Base-by-base conservation (phyloP, 2,797 vertebrate genomes). In the Hyperoplus immaculatus region DNA sequence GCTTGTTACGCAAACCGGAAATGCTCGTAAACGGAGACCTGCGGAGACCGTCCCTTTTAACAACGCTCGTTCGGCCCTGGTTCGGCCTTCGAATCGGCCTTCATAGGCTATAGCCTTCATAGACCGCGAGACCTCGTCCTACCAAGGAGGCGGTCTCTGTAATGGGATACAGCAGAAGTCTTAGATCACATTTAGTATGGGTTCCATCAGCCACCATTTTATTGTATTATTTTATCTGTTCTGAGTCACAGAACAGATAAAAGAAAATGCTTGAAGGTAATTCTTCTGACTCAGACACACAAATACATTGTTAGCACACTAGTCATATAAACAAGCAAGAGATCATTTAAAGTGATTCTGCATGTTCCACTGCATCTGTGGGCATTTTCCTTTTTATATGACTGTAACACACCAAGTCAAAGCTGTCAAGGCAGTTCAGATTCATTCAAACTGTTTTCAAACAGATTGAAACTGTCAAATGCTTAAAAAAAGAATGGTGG, bases 121-220 rank as follows among this genome's bases (percentile, higher is more conserved):
- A 21, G 21, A 21, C 21, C 21, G 21, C 21, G 21, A 21, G 21
- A 21, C 21, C 1, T 1, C 21, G 1, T 21, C 21, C 21, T 21
- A 21, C 21, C 21, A 21, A 21, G 21, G 21, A 21, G 21, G 21
- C 21, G 21, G 21, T 21, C 21, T 21, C 21, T 21, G 21, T 21
- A 21, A 21, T 21, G 21, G 21, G 78, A 51, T 38, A 16, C 11
- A 18, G 29, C 21, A 21, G 29, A 29, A 3, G 29, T 29, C 2
- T 29, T 29, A 29, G 29, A 29, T 41, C 42, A 4, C 29, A 18
- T 45, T 67, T 4, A 16, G 47, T 49, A 51, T 47, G 67, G 47
- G 55, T 47, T 38, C 43, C 49, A 60, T 53, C 61, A 39, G 51
- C 49, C 21, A 50, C 38, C 54, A 43, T 45, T 41, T 79, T 64